Percentiles rank a stretch among this genome's conserved stretches.
phyloP scores from a whole-genome alignment of 2,113 vertebrate genomes.

The Hiodon alosoides region DNA sequence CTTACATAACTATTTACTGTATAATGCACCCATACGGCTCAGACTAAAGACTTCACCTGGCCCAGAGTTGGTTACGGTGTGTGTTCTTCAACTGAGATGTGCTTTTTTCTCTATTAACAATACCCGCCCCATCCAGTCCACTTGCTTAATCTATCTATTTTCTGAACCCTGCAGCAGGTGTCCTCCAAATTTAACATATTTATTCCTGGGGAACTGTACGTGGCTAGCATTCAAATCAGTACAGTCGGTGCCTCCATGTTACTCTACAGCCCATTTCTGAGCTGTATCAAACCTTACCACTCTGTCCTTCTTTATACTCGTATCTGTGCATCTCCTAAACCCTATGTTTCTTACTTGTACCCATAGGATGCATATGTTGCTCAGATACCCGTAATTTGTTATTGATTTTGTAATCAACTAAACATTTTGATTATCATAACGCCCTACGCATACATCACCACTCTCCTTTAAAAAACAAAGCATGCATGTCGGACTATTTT shows the following conservation, averaged over 20 bases:
- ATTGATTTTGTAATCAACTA: too few species aligned
- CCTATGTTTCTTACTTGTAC: too few species aligned
- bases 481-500: too few species aligned
- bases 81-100: not conserved
- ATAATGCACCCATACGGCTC: too few species aligned
- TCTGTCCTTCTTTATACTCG: not conserved
- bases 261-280: not conserved
- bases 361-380: too few species aligned
- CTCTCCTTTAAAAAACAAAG: too few species aligned
- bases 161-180: constrained; percentile 8
- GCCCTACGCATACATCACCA: too few species aligned
- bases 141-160: constrained; percentile 3
- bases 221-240: constrained; percentile 14
- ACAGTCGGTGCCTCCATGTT: not conserved
- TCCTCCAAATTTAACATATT: constrained; percentile 13
- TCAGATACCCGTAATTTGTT: too few species aligned
- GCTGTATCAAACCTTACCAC: not conserved
- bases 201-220: constrained; percentile 6
- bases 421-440: too few species aligned
- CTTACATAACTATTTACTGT: too few species aligned
- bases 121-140: not conserved
- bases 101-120: not conserved
- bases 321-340: not conserved
- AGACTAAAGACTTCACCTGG: not conserved
- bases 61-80: not conserved